phyloP scores from a whole-genome alignment of 2,888 invertebrate species.

The Ferdinandea cuprea region DNA sequence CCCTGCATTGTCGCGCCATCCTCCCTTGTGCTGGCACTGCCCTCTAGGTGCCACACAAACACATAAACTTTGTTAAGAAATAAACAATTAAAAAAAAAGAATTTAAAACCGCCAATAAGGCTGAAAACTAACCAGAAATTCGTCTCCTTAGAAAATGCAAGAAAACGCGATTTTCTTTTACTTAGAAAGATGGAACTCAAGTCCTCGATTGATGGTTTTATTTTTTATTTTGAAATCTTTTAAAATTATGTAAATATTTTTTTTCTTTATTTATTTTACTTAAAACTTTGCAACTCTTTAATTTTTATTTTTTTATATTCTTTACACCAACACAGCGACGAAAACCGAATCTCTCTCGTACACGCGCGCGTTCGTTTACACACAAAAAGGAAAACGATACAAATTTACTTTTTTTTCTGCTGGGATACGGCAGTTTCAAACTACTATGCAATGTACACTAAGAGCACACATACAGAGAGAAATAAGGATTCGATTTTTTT shows the following conservation, averaged over 20 bases:
- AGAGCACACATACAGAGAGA: constrained; percentile 15
- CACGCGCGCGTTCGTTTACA: constrained; percentile 52
- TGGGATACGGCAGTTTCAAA: constrained; percentile 10
- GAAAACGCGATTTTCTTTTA: neutral
- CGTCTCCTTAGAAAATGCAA: constrained; percentile 23
- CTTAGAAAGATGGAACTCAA: neutral
- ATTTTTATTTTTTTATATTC: constrained; percentile 15
- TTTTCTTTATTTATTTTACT: neutral
- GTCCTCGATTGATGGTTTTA: neutral
- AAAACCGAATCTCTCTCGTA: constrained; percentile 8
- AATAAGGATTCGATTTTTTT: constrained; percentile 58
- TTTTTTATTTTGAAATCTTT: neutral
- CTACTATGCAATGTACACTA: constrained; percentile 4
- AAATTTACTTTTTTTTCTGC: constrained; percentile 16
- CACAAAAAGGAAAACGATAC: constrained; percentile 11
- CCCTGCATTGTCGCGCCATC: neutral
- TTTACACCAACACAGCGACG: constrained; percentile 13
- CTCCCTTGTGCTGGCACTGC: constrained; percentile 17
- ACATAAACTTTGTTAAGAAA: neutral
- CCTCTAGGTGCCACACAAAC: constrained; percentile 26
- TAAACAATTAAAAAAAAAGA: neutral
- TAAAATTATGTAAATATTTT: neutral
- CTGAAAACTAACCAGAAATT: constrained; percentile 51
- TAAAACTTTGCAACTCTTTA: constrained; percentile 27
- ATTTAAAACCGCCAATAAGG: constrained; percentile 58